A percentile compares a stretch with the other conserved stretches of the same genome.
Conservation (phyloP, 1,140 invertebrate species). For the Semibalanus balanoides region DNA sequence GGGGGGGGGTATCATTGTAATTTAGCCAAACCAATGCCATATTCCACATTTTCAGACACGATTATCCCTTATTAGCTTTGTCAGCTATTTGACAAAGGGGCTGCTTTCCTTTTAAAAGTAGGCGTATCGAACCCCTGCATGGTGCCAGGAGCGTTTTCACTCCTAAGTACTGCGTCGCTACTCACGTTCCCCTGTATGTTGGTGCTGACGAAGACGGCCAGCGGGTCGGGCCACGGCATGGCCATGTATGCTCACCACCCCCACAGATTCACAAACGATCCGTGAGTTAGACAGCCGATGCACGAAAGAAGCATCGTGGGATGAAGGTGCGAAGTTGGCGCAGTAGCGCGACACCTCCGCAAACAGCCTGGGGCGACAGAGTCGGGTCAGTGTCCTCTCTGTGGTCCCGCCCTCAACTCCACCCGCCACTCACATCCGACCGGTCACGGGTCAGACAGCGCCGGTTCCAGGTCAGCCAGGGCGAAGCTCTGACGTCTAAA, state of each 20-base stretch:
- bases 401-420: too few species aligned
- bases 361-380: conserved; percentile 48
- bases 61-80: too few species aligned
- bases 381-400: too few species aligned
- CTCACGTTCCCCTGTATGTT: conserved; percentile 78
- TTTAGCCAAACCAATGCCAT: too few species aligned
- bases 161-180: background rate
- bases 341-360: conserved; percentile 61
- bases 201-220: conserved; percentile 75
- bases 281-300: conserved; percentile 84
- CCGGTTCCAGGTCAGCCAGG: background rate
- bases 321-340: conserved; percentile 58
- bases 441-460: conserved; percentile 1
- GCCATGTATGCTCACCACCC: conserved; percentile 87
- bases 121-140: too few species aligned
- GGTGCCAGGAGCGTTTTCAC: too few species aligned
- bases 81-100: too few species aligned
- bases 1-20: too few species aligned
- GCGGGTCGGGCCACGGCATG: conserved; percentile 76
- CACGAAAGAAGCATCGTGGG: conserved; percentile 80
- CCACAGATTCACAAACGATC: conserved; percentile 79
- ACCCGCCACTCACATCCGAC: too few species aligned
- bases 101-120: too few species aligned
- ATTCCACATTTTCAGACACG: too few species aligned
- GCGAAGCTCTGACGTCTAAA: too few species aligned